Evolutionary conservation across 2,113 vertebrate species (phyloP).

Genomic region (Channa argus): DNA sequence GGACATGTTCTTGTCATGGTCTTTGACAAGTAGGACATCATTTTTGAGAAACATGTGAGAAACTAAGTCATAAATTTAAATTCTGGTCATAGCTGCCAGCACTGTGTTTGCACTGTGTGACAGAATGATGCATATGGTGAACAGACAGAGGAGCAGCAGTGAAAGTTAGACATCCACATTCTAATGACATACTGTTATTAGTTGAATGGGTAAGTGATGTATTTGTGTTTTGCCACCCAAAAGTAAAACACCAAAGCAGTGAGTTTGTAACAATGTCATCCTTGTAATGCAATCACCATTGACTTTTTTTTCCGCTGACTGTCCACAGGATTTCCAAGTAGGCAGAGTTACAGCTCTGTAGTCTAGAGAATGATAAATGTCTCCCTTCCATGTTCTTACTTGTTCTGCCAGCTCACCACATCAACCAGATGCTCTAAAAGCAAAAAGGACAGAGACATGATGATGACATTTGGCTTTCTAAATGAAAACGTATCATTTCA

Average conservation of each 20-base stretch:
- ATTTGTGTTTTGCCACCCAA: constrained; percentile 42
- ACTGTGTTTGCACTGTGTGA: neutral
- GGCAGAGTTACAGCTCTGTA: constrained; percentile 76
- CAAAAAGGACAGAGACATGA: constrained; percentile 78
- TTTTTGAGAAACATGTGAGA: constrained; percentile 36
- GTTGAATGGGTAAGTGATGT: constrained; percentile 12
- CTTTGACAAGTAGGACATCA: constrained; percentile 17
- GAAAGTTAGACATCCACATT: constrained; percentile 3
- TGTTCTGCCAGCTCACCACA: constrained; percentile 81
- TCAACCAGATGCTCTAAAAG: constrained; percentile 79
- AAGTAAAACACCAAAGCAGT: constrained; percentile 42
- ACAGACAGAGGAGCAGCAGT: neutral
- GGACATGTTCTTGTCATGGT: constrained; percentile 28
- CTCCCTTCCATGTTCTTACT: constrained; percentile 80
- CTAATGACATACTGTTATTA: neutral
- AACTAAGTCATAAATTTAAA: constrained; percentile 15
- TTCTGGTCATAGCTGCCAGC: neutral
- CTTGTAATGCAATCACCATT: constrained; percentile 65
- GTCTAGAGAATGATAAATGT: constrained; percentile 80
- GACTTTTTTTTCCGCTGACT: constrained; percentile 47
- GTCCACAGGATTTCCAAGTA: constrained; percentile 75
- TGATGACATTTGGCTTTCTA: constrained; percentile 80
- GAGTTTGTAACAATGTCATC: constrained; percentile 44
- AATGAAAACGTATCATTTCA: constrained; percentile 83
- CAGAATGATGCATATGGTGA: constrained; percentile 3